Conservation (phyloP, 2,888 invertebrate species). For the Pycnomerus fuliginosus region DNA sequence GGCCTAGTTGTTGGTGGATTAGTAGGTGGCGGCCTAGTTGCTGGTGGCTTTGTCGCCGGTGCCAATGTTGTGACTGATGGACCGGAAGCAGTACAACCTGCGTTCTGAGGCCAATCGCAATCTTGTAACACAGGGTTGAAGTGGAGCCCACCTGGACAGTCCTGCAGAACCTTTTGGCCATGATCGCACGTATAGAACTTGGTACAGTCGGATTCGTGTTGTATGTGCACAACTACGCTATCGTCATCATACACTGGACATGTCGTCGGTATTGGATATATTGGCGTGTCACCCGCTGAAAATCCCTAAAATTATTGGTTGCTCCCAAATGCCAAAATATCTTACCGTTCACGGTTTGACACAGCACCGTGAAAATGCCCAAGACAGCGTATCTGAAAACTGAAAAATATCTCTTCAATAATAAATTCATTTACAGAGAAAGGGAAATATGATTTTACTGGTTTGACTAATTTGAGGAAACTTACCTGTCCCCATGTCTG, state of each 20-base stretch:
- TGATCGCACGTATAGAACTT: constrained; percentile 19
- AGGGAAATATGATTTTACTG: no score
- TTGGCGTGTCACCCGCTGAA: constrained; percentile 20
- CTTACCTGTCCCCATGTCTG: no score
- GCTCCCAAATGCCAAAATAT: no score
- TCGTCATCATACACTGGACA: constrained; percentile 9
- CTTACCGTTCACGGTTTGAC: no score
- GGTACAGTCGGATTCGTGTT: constrained; percentile 15
- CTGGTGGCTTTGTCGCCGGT: background rate
- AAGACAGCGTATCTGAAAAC: no score
- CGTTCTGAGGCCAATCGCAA: constrained; percentile 17
- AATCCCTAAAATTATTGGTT: constrained; percentile 1
- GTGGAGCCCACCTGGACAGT: constrained; percentile 7
- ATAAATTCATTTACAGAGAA: no score
- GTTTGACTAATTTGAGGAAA: no score
- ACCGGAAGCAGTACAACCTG: constrained; percentile 7
- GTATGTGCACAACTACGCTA: constrained; percentile 12
- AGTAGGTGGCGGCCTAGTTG: background rate
- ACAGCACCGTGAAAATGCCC: no score
- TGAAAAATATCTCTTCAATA: no score
- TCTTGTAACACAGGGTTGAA: constrained; percentile 10
- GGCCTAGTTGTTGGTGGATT: background rate
- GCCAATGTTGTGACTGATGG: constrained; percentile 1
- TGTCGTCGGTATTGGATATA: constrained; percentile 13
- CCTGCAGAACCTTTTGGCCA: constrained; percentile 11